phyloP scores from a whole-genome alignment of 2,113 vertebrate species.

The Acrocephalus arundinaceus region DNA sequence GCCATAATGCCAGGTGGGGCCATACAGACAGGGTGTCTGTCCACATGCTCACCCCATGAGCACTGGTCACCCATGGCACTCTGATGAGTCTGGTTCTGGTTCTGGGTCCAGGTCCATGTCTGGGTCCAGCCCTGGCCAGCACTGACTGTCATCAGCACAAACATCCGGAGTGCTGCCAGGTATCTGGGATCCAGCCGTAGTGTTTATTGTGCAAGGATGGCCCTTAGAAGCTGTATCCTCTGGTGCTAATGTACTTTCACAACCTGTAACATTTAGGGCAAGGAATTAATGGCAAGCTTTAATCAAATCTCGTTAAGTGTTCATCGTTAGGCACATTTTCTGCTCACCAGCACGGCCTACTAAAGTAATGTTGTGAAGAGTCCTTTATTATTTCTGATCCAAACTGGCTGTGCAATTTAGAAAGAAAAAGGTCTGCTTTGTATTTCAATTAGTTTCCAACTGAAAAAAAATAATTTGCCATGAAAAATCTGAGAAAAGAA shows the following conservation, averaged over 20 bases:
- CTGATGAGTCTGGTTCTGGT: rapidly evolving
- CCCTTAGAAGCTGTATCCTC: background rate
- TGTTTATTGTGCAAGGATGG: background rate
- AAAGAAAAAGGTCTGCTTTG: background rate
- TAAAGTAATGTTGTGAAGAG: background rate
- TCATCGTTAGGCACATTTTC: background rate
- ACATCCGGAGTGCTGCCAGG: background rate
- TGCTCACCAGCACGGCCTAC: background rate
- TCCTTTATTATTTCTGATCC: background rate
- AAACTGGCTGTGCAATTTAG: background rate
- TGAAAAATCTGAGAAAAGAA: background rate
- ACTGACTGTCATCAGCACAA: background rate
- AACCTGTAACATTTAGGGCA: background rate
- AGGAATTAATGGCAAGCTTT: background rate
- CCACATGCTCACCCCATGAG: rapidly evolving
- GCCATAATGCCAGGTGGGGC: background rate
- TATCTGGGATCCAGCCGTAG: background rate
- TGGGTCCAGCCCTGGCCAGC: background rate
- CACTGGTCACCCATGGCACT: rapidly evolving
- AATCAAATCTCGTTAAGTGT: background rate
- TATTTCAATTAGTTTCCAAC: background rate
- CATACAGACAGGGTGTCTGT: background rate
- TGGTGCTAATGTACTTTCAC: background rate
- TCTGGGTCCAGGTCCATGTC: too few relatives aligned
- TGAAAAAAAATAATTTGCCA: background rate